These are phyloP conservation scores for Mycalesis mineus DNA, from an alignment of 2,888 invertebrate species.

Conservation along the genomic window DNA sequence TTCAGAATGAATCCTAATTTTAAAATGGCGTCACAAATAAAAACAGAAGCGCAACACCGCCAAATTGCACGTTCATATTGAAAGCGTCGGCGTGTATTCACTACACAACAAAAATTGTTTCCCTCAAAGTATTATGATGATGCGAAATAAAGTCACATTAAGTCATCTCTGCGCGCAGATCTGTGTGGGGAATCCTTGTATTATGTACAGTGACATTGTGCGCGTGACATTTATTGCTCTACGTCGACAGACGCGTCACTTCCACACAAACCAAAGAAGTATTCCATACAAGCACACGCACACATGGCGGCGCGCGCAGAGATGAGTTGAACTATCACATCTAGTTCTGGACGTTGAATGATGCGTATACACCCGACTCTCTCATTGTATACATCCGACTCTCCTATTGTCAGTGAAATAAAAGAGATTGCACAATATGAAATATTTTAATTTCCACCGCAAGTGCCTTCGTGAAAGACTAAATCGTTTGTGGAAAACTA, in stretches of 20 bases:
- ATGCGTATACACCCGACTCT: constrained; percentile 63
- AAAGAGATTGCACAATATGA: constrained; percentile 74
- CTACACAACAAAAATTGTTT: constrained; percentile 71
- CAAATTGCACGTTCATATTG: constrained; percentile 38
- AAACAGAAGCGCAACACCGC: background rate
- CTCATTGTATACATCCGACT: constrained; percentile 65
- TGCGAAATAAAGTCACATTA: constrained; percentile 57
- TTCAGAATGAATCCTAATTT: constrained; percentile 4
- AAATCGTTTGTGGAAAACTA: constrained; percentile 47
- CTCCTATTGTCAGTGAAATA: constrained; percentile 64
- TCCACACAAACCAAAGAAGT: no score
- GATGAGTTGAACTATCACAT: no score
- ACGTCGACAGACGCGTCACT: no score
- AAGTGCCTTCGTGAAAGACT: constrained; percentile 59
- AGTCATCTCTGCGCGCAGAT: no score
- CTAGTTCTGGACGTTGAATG: constrained; percentile 67
- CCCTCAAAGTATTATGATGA: constrained; percentile 64
- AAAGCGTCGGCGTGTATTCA: constrained; percentile 56
- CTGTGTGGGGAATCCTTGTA: no score
- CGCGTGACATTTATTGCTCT: no score
- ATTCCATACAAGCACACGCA: no score
- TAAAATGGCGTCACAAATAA: background rate
- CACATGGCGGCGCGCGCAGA: no score
- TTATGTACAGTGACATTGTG: no score
- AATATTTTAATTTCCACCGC: constrained; percentile 67